Evolutionary conservation across 1,140 invertebrate species (phyloP), one percentile per base, ranked within the genome.

Genomic region (Copidosoma floridanum): DNA sequence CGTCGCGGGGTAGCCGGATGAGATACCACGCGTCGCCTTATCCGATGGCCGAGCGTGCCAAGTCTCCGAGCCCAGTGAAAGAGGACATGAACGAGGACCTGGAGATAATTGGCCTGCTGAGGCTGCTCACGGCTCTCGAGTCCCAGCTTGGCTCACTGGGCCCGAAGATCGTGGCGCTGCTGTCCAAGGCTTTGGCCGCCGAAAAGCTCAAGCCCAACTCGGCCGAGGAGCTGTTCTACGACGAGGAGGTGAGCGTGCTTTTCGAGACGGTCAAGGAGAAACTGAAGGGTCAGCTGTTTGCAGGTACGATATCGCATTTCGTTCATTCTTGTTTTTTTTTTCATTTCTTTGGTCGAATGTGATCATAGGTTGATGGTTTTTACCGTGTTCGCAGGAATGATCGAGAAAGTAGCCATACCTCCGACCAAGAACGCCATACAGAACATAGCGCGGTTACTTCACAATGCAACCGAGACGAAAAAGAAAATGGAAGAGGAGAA

Each of bases 231-330:
- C 65, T 93, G 2, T 69, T 93, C 0, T 81, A 85, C 26, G 85
- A 88, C 63, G 86, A 90, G 23, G 82, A 86, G 32, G 85, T 89
- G 48, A 85, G 85, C 66, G 87, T 90, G 0, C 78, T 92, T 40
- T 85, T 94, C 51, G 91, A 93, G 77, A 92, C 90, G 0, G 86
- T 88, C 0, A 92, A 92, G 71, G 91, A 93, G 70, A 93, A 92
- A 73, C 76, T 94, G 12, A 91, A 90, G 76, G 91, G 91, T 35
- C 88, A 90, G 53, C 73, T 90, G 29, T 85, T 89, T 61, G 90
- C 90, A 6, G 88, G 89, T 41, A 84, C 92, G 66, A 35, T 40
- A 5, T 38, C 12, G 14, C 2, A 51, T 14, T 53, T 8, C 1
- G 35, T 35, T 32, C 4, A 3, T 50, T 29, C 2, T 32, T 20